Conservation (phyloP, 35 echinoderm and acorn worm genomes). For the Ophioderma brevispina region DNA sequence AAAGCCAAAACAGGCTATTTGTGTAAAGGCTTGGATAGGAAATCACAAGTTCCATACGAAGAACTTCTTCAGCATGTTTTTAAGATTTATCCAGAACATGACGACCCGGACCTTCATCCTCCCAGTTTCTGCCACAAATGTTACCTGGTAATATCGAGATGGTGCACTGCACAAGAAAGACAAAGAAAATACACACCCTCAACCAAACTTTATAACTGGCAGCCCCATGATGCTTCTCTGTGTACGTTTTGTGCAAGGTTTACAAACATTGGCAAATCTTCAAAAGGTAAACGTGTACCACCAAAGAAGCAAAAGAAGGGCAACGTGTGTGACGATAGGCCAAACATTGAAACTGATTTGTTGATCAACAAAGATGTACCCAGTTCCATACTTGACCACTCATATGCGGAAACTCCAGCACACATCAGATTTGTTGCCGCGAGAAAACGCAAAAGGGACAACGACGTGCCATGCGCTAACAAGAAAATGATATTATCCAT, state of each 20-base stretch:
- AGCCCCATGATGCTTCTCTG: neutral
- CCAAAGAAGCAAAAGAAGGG: no score
- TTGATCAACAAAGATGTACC: no score
- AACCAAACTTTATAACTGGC: neutral
- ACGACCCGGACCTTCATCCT: neutral
- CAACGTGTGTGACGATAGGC: no score
- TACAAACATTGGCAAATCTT: neutral
- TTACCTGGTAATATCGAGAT: neutral
- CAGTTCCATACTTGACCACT: no score
- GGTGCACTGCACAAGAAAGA: neutral
- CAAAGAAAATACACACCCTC: neutral
- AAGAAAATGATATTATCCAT: no score
- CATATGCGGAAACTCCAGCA: no score
- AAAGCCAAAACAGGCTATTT: neutral
- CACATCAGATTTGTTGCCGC: no score
- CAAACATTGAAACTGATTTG: no score
- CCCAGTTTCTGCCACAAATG: neutral
- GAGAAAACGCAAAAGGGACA: no score
- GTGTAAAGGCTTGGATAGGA: neutral
- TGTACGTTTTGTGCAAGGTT: neutral
- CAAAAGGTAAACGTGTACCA: no score
- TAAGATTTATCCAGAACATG: neutral
- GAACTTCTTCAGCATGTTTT: neutral
- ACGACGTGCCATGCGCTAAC: no score
- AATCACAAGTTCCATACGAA: neutral